Evolutionary conservation across 2,888 invertebrate species (phyloP).

Genomic region (Lasiommata megera): DNA sequence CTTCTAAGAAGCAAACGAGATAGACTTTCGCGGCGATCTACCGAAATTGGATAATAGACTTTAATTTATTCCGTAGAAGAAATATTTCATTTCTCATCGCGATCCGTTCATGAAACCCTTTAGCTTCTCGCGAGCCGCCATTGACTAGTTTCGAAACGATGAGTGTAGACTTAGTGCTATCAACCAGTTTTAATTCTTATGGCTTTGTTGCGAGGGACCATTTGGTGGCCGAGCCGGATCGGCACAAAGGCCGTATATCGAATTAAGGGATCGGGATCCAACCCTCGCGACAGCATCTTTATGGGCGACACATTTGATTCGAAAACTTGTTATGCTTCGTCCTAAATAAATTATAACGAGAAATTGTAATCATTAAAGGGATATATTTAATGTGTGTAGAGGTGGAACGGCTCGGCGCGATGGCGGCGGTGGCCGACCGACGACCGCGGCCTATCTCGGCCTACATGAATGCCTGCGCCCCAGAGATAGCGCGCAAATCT

Average conservation of each 20-base stretch:
- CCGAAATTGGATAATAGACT: constrained; percentile 75
- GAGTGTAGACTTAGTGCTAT: constrained; percentile 60
- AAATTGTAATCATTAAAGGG: constrained; percentile 66
- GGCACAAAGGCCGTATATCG: constrained; percentile 70
- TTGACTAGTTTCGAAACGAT: constrained; percentile 70
- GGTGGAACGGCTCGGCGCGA: constrained; percentile 41
- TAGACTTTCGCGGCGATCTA: constrained; percentile 54
- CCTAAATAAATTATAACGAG: constrained; percentile 81
- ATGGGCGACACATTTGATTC: constrained; percentile 81
- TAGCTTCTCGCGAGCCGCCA: constrained; percentile 55
- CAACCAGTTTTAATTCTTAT: constrained; percentile 80
- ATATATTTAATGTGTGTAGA: constrained; percentile 78
- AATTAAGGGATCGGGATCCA: constrained; percentile 71
- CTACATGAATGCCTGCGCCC: constrained; percentile 73
- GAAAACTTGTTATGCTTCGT: constrained; percentile 81
- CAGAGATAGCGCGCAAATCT: constrained; percentile 58
- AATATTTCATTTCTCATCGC: constrained; percentile 74
- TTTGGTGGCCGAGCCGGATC: constrained; percentile 55
- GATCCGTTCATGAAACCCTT: constrained; percentile 73
- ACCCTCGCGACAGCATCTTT: constrained; percentile 78
- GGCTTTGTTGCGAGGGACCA: constrained; percentile 67
- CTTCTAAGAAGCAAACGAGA: constrained; percentile 66
- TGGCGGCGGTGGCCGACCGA: constrained; percentile 42
- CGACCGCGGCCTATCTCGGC: constrained; percentile 60
- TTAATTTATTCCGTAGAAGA: constrained; percentile 78